Conservation (phyloP, 1,140 invertebrate species). For the Harpegnathos saltator region DNA sequence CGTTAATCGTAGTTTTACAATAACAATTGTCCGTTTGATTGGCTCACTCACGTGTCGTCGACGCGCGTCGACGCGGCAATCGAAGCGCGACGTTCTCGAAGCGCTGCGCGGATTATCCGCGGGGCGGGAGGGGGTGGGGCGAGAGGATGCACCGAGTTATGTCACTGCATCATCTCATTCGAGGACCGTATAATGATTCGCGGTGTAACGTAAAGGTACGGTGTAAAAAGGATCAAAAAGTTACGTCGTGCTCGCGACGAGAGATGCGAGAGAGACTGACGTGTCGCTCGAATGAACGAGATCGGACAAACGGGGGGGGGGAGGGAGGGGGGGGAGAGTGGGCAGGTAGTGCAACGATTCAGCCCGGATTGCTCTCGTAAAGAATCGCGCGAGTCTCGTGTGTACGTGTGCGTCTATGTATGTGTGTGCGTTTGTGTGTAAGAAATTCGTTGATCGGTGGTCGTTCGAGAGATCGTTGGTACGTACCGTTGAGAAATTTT, state of each 20-base stretch:
- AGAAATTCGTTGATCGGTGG: background rate
- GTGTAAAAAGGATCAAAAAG: slow-evolving; percentile 16
- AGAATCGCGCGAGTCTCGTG: too few relatives aligned
- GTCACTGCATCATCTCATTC: slow-evolving; percentile 31
- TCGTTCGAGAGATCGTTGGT: background rate
- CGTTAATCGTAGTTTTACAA: slow-evolving; percentile 72
- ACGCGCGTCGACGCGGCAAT: slow-evolving; percentile 33
- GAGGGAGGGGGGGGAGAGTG: too few relatives aligned
- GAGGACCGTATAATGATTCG: slow-evolving; percentile 37
- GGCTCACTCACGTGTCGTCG: slow-evolving; percentile 68
- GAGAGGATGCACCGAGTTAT: slow-evolving; percentile 44
- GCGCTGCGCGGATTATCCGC: slow-evolving; percentile 48
- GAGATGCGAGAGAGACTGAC: background rate
- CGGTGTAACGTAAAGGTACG: slow-evolving; percentile 20
- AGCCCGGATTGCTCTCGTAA: too few relatives aligned
- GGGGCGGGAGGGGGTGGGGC: slow-evolving; percentile 37
- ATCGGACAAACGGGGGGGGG: too few relatives aligned
- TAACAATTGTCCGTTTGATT: slow-evolving; percentile 81
- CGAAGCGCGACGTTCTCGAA: slow-evolving; percentile 44
- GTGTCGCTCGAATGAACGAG: too few relatives aligned
- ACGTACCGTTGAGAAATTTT: background rate
- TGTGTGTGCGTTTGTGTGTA: too few relatives aligned
- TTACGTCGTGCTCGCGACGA: background rate
- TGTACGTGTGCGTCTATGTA: too few relatives aligned
- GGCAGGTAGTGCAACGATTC: too few relatives aligned